These are phyloP conservation scores for Thecocarcelia acutangulata DNA, from an alignment of 2,888 invertebrate genomes.

Conservation along the genomic window DNA sequence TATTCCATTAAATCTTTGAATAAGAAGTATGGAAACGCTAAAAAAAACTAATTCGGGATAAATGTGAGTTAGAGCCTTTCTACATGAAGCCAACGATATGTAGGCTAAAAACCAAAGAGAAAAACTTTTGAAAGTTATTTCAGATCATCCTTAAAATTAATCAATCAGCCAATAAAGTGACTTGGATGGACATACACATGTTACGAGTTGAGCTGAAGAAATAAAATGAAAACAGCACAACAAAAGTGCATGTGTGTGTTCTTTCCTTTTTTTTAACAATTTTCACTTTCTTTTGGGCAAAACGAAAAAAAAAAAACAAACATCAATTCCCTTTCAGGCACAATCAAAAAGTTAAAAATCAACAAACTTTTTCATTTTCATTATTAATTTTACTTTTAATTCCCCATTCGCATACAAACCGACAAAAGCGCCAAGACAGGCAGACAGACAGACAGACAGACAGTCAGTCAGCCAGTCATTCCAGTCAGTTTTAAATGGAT, in stretches of 20 bases:
- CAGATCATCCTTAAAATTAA: too few species aligned
- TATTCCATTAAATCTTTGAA: too few species aligned
- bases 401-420: constrained; percentile 29
- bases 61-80: too few species aligned
- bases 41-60: too few species aligned
- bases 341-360: constrained; percentile 49
- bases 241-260: constrained; percentile 21
- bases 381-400: constrained; percentile 46
- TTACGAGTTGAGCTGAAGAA: not conserved
- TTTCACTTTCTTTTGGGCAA: constrained; percentile 57
- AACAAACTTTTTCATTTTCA: constrained; percentile 37
- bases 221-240: not conserved
- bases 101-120: too few species aligned
- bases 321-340: constrained; percentile 63
- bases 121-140: too few species aligned
- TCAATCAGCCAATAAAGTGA: not conserved
- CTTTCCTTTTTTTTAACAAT: constrained; percentile 3
- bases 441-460: not conserved
- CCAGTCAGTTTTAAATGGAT: constrained; percentile 67
- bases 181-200: not conserved
- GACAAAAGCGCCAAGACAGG: not conserved
- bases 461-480: too few species aligned
- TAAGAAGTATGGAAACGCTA: too few species aligned
- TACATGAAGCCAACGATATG: too few species aligned
- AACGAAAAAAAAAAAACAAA: constrained; percentile 6